phyloP scores from a whole-genome alignment of 53 echinoderm and acorn worm species.

The Apostichopus leukothele region DNA sequence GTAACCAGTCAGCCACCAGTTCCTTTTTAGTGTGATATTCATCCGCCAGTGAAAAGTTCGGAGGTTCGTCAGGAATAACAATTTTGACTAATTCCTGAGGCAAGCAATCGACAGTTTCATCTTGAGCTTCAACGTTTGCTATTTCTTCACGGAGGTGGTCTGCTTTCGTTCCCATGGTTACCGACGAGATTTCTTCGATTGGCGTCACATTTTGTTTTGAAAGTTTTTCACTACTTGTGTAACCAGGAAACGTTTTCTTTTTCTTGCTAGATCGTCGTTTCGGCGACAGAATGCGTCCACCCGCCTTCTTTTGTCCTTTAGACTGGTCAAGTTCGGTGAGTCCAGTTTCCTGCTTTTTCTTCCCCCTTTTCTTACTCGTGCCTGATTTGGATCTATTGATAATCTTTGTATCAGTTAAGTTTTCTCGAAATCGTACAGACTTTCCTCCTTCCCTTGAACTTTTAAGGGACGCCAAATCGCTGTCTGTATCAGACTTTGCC shows the following conservation, averaged over 20 bases:
- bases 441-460: slow-evolving; percentile 55
- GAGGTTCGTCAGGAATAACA: slow-evolving; percentile 73
- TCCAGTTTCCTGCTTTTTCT: not conserved
- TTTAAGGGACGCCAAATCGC: slow-evolving; percentile 62
- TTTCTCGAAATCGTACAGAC: slow-evolving; percentile 75
- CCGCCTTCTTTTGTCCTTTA: not conserved
- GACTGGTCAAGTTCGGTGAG: not conserved
- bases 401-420: slow-evolving; percentile 74
- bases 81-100: slow-evolving; percentile 55
- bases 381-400: slow-evolving; percentile 49
- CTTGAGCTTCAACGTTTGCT: not conserved
- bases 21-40: slow-evolving; percentile 85
- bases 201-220: slow-evolving; percentile 60
- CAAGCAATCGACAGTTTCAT: not conserved
- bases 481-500: slow-evolving; percentile 26
- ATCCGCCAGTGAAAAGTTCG: slow-evolving; percentile 67
- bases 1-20: slow-evolving; percentile 86
- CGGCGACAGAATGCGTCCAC: slow-evolving; percentile 53
- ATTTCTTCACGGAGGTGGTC: not conserved
- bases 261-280: slow-evolving; percentile 54
- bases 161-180: slow-evolving; percentile 52
- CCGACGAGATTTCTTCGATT: slow-evolving; percentile 49
- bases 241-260: slow-evolving; percentile 66
- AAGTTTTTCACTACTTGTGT: slow-evolving; percentile 61
- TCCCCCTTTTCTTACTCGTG: not conserved